Base-by-base conservation (phyloP, 1,140 invertebrate species). In the Saccostrea cuccullata region DNA sequence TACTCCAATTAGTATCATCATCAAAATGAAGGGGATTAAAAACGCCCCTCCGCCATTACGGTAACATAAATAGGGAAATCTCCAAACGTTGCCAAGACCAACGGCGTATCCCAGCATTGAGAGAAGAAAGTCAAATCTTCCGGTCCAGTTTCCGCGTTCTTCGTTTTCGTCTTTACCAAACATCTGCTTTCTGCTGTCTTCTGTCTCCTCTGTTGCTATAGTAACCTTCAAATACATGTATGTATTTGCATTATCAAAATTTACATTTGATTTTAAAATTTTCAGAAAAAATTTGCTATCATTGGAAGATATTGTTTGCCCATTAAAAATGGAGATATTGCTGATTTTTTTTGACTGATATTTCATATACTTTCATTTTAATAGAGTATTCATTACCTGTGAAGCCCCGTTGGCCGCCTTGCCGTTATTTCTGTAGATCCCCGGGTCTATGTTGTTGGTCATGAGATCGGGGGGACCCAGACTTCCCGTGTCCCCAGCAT, bases 31-130 rank as follows among this genome's bases (percentile, higher is more conserved):
- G 0, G 96, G 96, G 8, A 97, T 95, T 13, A 97, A 96, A 96
- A 95, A 98, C 95, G 93, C 97, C 96, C 97, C 96, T 9, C 91
- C 91, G 17, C 92, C 92, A 82, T 93, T 92, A 86, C 91, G 94
- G 86, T 93, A 93, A 87, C 90, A 91, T 98, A 93, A 88, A 77
- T 94, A 98, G 17, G 98, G 98, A 96, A 98, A 98, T 91, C 98
- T 96, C 98, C 98, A 98, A 60, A 98, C 97, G 95, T 98, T 98
- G 89, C 98, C 98, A 88, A 98, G 96, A 91, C 98, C 98, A 86
- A 98, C 97, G 60, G 98, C 97, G 91, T 98, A 98, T 91, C 97
- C 97, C 94, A 98, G 97, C 94, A 98, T 97, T 20, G 97, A 98
- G 86, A 98, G 96, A 90, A 98, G 95, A 95, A 98, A 98, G 96